Base-by-base conservation (phyloP, 2,797 vertebrate genomes). In the Thaleichthys pacificus region DNA sequence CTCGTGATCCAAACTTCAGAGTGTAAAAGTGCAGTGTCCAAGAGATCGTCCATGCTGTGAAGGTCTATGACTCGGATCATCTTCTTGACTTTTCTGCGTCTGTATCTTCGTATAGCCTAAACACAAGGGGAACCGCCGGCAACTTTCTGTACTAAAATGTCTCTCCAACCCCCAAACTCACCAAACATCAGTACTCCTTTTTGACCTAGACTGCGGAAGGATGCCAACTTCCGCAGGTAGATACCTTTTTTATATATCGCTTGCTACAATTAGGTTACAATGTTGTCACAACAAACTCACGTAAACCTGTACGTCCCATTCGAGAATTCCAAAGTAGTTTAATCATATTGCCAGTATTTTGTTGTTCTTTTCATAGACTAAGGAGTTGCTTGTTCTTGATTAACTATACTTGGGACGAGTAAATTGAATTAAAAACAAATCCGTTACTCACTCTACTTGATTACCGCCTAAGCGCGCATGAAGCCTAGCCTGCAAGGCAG, bases 391-490 rank as follows among this genome's bases (percentile, higher is more conserved):
- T 11, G 9, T 11, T 5, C 8, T 8, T 42, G 35, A 38, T 35
- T 61, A 14, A 51, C 42, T 42, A 51, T n/a, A 2, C 0, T n/a
- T 32, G 47, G 2, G 19, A 70, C 30, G 42, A 47, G 22, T 0
- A 35, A 38, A 57, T 68, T 14, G 19, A 11, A 62, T 49, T 28
- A 28, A 11, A 73, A 57, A 30, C 21, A 71, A 51, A 60, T 69
- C 81, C 74, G 79, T 78, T 82, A 81, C 38, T 81, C n/a, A 32
- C 30, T 9, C 71, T 24, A 3, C 51, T 71, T 69, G 35, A 35
- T 73, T 38, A 62, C 17, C 19, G 61, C 19, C n/a, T 1, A 69
- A 71, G 67, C 71, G 68, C 11, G 56, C 58, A 5, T 24, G 71
- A 0, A 2, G 19, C 9, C 51, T 56, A 56, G 19, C 51, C n/a